Evolutionary conservation across 2,113 vertebrate species (phyloP).

Genomic region (Electrona antarctica): DNA sequence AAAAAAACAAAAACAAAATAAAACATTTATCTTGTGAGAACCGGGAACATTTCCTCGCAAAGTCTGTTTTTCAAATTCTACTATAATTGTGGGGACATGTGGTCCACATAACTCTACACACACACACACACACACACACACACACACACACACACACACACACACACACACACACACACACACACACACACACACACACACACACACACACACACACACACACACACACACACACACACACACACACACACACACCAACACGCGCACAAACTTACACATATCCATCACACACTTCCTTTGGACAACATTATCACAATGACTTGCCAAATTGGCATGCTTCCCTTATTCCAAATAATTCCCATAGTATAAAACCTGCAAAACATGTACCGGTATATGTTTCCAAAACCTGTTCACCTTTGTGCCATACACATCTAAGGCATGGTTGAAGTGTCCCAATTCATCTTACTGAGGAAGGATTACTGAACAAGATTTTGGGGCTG

Average conservation of each 20-base stretch:
- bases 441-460: neutral
- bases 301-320: slow-evolving; percentile 39
- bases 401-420: neutral
- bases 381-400: neutral
- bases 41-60: no score
- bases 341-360: slow-evolving; percentile 4
- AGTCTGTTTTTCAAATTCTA: no score
- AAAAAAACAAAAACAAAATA: no score
- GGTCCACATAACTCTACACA: no score
- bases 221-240: slow-evolving; percentile 9
- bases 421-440: neutral
- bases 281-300: slow-evolving; percentile 36
- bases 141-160: no score
- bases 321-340: slow-evolving; percentile 9
- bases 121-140: no score
- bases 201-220: neutral
- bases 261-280: slow-evolving; percentile 18
- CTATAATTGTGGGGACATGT: no score
- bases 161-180: slow-evolving; percentile 8
- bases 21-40: no score
- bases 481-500: no score
- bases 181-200: no score
- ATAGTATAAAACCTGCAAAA: neutral
- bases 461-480: neutral
- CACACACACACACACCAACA: slow-evolving; percentile 12